Base-by-base conservation (phyloP, 2,888 invertebrate genomes). In the Proisotoma minuta region DNA sequence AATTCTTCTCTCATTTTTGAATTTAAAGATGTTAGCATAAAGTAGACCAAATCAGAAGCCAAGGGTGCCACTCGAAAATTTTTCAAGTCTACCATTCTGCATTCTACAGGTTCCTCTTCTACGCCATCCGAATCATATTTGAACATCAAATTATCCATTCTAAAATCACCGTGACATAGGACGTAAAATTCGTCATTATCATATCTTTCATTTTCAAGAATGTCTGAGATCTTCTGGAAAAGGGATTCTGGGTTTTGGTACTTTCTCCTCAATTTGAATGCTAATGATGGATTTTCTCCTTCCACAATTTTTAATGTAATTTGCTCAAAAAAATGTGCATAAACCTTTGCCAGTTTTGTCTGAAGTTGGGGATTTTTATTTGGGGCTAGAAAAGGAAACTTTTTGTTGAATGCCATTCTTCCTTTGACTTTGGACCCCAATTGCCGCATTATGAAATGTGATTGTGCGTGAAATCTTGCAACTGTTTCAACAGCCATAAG, bases 131-230 rank as follows among this genome's bases (percentile, higher is more conserved):
- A 29, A 12, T 24, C 47, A 39, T 68, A 68, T 18, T 65, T 60
- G 27, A 63, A 68, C 2, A 63, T 29, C n/a, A 68, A 24, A 61
- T 57, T 59, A 1, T 52, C 52, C 0, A 49, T 4, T 3, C 28
- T 29, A 15, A 60, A 63, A 51, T 59, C 57, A 23, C 65, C 65
- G 57, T 68, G 68, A 51, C 68, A 68, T 12, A 47, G 52, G 3
- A 68, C 63, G 24, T 65, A 63, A 24, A 68, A 57, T n/a, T 65
- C 65, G 26, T 63, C 63, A 29, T 68, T 65, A 15, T 65, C 63
- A 54, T 63, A 65, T 39, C 59, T 65, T 43, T 65, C 68, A 1
- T 68, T 63, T 49, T 68, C 68, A 34, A 68, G 29, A 10, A 65
- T 23, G 22, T 53, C 34, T 1, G 40, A 43, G 10, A 65, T 52